phyloP scores from a whole-genome alignment of 2,113 vertebrate species.

The Sturnira hondurensis region DNA sequence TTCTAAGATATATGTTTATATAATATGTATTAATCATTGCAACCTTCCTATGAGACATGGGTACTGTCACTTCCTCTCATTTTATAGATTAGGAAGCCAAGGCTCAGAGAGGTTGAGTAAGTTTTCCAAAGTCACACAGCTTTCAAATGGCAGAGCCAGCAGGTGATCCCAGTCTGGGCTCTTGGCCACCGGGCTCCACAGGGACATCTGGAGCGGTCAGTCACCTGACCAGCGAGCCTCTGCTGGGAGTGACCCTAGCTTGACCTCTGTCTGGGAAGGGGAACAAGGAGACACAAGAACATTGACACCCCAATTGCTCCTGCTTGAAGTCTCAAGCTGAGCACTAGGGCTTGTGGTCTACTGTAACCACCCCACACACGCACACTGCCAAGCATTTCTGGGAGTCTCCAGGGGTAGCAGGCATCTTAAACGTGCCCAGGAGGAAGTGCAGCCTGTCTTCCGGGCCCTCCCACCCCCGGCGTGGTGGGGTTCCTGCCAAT shows the following conservation, averaged over 20 bases:
- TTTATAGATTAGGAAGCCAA: neutral
- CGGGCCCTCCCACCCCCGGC: accelerated
- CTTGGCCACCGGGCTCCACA: neutral
- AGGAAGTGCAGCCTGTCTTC: neutral
- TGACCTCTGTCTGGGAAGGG: neutral
- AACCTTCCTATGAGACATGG: neutral
- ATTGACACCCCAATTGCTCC: neutral
- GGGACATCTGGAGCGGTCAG: neutral
- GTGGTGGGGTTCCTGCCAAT: neutral
- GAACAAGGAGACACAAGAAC: neutral
- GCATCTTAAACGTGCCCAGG: neutral
- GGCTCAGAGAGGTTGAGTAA: neutral
- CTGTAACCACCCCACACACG: too few relatives aligned
- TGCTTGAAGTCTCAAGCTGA: neutral
- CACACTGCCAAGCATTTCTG: neutral
- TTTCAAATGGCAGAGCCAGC: neutral
- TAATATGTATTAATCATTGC: neutral
- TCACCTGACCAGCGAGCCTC: neutral
- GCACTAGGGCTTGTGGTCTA: neutral
- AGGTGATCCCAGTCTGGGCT: neutral
- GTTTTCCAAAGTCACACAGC: neutral
- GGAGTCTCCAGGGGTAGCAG: neutral
- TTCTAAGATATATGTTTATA: neutral
- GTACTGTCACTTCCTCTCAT: neutral
- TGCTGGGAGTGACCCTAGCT: neutral